A percentile compares a stretch with the other conserved stretches of the same genome.
These are phyloP conservation scores for Aphidius colemani DNA, from an alignment of 2,888 invertebrate species.

Conservation along the genomic window DNA sequence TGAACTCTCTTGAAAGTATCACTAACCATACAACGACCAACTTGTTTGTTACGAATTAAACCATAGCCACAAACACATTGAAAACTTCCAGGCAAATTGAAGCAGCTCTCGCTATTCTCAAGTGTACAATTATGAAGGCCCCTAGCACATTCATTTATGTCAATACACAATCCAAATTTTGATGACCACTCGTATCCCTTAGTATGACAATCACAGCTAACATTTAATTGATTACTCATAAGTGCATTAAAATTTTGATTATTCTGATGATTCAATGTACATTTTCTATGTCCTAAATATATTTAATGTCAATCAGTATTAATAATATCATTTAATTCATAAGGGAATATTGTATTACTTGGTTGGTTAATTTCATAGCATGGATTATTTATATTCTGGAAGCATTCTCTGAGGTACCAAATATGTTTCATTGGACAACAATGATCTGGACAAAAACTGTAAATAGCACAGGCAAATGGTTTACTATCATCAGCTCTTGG, in stretches of 20 bases:
- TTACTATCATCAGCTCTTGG: constrained; percentile 64
- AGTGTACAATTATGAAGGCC: constrained; percentile 59
- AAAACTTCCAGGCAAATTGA: constrained; percentile 63
- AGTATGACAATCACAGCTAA: constrained; percentile 64
- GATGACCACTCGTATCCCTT: constrained; percentile 66
- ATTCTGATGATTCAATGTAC: constrained; percentile 53
- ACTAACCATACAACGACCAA: constrained; percentile 34
- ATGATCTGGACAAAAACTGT: constrained; percentile 72
- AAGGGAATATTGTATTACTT: constrained; percentile 40
- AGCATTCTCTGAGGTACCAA: constrained; percentile 58
- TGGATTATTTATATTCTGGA: constrained; percentile 61
- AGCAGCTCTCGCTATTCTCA: constrained; percentile 61
- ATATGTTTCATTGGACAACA: constrained; percentile 66
- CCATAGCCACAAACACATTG: constrained; percentile 45
- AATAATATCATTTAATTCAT: neutral
- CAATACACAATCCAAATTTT: constrained; percentile 67
- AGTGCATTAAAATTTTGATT: constrained; percentile 63
- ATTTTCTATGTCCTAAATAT: constrained; percentile 48
- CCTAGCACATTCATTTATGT: constrained; percentile 66
- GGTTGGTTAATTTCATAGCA: constrained; percentile 61
- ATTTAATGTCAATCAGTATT: neutral
- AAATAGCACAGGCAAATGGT: constrained; percentile 66
- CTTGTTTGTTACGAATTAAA: constrained; percentile 35
- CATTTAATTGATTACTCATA: constrained; percentile 66
- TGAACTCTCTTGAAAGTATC: constrained; percentile 33